Conservation (phyloP, 2,888 invertebrate species). For the Ectemnius lituratus region DNA sequence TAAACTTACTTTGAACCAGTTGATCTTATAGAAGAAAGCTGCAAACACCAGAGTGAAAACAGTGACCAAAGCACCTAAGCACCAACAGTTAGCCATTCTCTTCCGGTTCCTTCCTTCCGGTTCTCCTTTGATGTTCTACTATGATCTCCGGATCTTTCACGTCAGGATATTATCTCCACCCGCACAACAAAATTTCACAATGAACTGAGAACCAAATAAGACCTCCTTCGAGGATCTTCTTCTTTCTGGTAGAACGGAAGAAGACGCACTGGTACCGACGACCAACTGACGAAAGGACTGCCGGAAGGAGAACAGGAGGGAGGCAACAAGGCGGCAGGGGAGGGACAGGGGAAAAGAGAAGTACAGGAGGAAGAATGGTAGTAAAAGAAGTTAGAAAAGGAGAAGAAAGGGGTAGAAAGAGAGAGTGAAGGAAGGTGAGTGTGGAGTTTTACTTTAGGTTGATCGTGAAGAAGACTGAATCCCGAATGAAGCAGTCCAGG, state of each 20-base stretch:
- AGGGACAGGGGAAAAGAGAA: not conserved
- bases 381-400: not conserved
- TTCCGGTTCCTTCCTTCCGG: constrained; percentile 42
- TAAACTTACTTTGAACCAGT: constrained; percentile 70
- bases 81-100: constrained; percentile 60
- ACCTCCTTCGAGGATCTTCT: not conserved
- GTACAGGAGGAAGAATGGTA: not conserved
- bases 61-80: constrained; percentile 44
- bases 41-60: constrained; percentile 62
- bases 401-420: not conserved
- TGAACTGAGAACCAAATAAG: not conserved
- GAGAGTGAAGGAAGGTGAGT: constrained; percentile 8
- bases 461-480: constrained; percentile 2
- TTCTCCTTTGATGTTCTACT: constrained; percentile 41
- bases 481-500: not conserved
- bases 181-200: not conserved
- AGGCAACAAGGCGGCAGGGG: not conserved
- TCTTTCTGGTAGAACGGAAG: constrained; percentile 2
- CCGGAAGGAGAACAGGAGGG: constrained; percentile 2
- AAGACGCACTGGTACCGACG: not conserved
- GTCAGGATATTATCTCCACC: not conserved
- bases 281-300: constrained; percentile 7
- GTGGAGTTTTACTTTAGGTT: constrained; percentile 6
- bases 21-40: constrained; percentile 70
- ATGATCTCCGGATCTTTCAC: constrained; percentile 12